Evolutionary conservation across 1,140 invertebrate genomes (phyloP).

Genomic region (Bombus pascuorum): DNA sequence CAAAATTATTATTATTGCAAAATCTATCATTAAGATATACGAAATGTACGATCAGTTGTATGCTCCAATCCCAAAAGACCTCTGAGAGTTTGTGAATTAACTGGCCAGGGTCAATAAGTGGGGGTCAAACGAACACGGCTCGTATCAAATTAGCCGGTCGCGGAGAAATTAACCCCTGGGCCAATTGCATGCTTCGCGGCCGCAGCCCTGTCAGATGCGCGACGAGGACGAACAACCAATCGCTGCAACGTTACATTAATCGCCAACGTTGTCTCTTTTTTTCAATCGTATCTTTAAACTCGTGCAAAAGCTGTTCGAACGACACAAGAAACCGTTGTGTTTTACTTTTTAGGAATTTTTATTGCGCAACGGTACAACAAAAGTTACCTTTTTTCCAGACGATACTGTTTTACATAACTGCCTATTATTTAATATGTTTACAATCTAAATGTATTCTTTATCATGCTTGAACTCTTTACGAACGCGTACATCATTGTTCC

Average conservation of each 20-base stretch:
- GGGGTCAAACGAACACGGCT: conserved; percentile 61
- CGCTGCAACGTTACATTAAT: conserved; percentile 1
- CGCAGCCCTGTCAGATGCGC: conserved; percentile 68
- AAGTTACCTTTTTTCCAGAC: background rate
- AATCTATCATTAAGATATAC: background rate
- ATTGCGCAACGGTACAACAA: background rate
- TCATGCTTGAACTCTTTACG: too few relatives aligned
- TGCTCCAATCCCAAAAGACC: conserved; percentile 16
- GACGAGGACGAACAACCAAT: background rate
- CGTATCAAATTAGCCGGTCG: conserved; percentile 64
- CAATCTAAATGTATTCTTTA: background rate
- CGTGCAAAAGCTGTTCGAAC: background rate
- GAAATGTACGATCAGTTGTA: background rate
- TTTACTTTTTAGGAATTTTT: background rate
- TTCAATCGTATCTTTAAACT: background rate
- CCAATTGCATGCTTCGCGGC: conserved; percentile 74
- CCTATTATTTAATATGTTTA: background rate
- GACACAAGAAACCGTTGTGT: background rate
- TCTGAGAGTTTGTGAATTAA: conserved; percentile 41
- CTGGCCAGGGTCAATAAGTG: conserved; percentile 55
- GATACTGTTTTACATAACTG: background rate
- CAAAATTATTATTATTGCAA: background rate
- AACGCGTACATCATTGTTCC: background rate
- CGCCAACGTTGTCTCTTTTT: background rate
- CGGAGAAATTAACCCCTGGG: conserved; percentile 65